Conservation (phyloP, 2,888 invertebrate species). For the Prosapia bicincta region DNA sequence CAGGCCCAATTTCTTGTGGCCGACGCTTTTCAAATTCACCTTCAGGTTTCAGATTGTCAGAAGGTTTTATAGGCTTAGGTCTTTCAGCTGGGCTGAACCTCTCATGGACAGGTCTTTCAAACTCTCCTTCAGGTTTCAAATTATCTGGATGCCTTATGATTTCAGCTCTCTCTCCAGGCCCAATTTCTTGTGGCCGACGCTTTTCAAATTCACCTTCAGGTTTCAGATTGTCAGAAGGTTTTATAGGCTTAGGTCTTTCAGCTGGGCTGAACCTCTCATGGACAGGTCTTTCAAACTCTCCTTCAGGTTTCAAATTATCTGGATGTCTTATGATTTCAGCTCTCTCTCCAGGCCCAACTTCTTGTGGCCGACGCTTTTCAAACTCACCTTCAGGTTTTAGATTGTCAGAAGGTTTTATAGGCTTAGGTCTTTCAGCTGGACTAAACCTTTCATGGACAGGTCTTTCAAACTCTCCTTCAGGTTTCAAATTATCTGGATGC, state of each 20-base stretch:
- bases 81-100: slow-evolving; percentile 54
- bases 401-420: slow-evolving; percentile 51
- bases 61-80: slow-evolving; percentile 54
- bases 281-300: slow-evolving; percentile 46
- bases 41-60: slow-evolving; percentile 57
- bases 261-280: slow-evolving; percentile 49
- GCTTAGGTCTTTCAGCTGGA: slow-evolving; percentile 43
- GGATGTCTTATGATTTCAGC: slow-evolving; percentile 47
- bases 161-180: slow-evolving; percentile 50
- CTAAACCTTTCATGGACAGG: slow-evolving; percentile 45
- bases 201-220: slow-evolving; percentile 49
- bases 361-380: too few species aligned
- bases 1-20: slow-evolving; percentile 38
- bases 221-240: slow-evolving; percentile 48
- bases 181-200: slow-evolving; percentile 47
- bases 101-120: slow-evolving; percentile 46
- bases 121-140: slow-evolving; percentile 49
- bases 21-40: slow-evolving; percentile 49
- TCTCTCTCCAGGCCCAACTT: slow-evolving; percentile 35
- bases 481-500: slow-evolving; percentile 58
- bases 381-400: slow-evolving; percentile 54
- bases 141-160: slow-evolving; percentile 53
- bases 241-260: slow-evolving; percentile 42
- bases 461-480: slow-evolving; percentile 41
- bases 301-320: slow-evolving; percentile 52